Conservation (phyloP, 2,888 invertebrate species). For the Synergus itoensis region DNA sequence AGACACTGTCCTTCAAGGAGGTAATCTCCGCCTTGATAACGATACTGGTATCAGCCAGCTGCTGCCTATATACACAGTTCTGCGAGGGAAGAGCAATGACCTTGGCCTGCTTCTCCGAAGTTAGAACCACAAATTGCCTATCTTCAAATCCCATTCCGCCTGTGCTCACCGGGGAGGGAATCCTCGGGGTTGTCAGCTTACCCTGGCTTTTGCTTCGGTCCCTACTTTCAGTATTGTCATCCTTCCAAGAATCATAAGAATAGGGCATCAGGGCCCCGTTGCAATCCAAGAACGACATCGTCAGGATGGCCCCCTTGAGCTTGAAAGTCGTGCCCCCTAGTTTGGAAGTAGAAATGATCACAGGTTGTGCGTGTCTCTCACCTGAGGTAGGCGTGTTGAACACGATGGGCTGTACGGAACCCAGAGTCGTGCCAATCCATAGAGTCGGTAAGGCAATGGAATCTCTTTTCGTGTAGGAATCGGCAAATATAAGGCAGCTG, state of each 20-base stretch:
- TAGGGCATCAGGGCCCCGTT: slow-evolving; percentile 95
- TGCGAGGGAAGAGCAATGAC: slow-evolving; percentile 97
- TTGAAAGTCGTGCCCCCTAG: slow-evolving; percentile 97
- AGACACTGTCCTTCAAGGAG: slow-evolving; percentile 88
- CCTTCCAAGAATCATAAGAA: slow-evolving; percentile 95
- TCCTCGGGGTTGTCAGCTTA: slow-evolving; percentile 80
- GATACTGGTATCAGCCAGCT: slow-evolving; percentile 94
- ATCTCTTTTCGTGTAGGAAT: slow-evolving; percentile 96
- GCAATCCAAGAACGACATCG: slow-evolving; percentile 97
- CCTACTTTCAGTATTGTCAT: slow-evolving; percentile 85
- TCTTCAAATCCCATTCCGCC: slow-evolving; percentile 82
- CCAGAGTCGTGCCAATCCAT: slow-evolving; percentile 98
- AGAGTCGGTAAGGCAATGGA: slow-evolving; percentile 92
- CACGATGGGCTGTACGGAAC: slow-evolving; percentile 96
- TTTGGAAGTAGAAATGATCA: slow-evolving; percentile 88
- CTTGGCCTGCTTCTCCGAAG: slow-evolving; percentile 96
- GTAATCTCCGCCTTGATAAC: slow-evolving; percentile 97
- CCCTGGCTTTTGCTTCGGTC: slow-evolving; percentile 73
- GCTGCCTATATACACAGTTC: slow-evolving; percentile 95
- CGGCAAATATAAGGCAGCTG: slow-evolving; percentile 97
- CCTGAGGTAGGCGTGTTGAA: slow-evolving; percentile 88
- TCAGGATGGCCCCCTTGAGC: slow-evolving; percentile 95
- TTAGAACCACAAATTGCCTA: slow-evolving; percentile 95
- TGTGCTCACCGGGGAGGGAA: slow-evolving; percentile 85
- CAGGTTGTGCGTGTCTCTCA: slow-evolving; percentile 92